Percentiles rank a stretch among this genome's conserved stretches.
Conservation (phyloP, 1,140 invertebrate species). For the Drosophila kohkoa region DNA sequence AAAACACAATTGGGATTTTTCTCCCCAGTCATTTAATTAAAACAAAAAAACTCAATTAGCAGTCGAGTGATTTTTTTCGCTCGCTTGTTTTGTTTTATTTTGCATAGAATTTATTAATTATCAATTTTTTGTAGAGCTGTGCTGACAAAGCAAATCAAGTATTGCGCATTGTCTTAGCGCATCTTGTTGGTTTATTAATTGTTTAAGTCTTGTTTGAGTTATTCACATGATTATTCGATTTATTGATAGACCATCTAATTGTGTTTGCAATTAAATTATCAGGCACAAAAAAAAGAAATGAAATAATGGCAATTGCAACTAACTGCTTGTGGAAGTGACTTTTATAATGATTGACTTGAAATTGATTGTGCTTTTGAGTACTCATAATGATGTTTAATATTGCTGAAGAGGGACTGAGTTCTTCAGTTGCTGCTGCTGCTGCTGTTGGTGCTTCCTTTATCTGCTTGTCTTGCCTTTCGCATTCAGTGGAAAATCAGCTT, state of each 20-base stretch:
- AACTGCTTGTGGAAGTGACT: constrained; percentile 10
- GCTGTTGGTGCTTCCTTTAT: constrained; percentile 9
- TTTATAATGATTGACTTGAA: constrained; percentile 12
- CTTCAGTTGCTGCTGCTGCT: not conserved
- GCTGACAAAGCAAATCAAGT: constrained; percentile 13
- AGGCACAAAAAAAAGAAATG: not conserved
- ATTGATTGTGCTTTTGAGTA: constrained; percentile 26
- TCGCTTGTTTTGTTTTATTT: not conserved
- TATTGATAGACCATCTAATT: constrained; percentile 17
- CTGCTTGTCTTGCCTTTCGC: constrained; percentile 6
- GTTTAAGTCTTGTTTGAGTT: not conserved
- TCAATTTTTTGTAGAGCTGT: constrained; percentile 25
- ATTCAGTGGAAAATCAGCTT: constrained; percentile 30
- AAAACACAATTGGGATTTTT: not conserved
- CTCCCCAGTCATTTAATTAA: not conserved
- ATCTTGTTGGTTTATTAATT: constrained; percentile 9
- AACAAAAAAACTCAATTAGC: constrained; percentile 1
- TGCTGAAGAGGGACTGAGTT: not conserved
- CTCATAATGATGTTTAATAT: constrained; percentile 40
- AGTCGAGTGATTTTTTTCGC: constrained; percentile 2
- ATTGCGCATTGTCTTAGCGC: not conserved
- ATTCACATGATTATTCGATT: constrained; percentile 17
- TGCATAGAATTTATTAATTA: constrained; percentile 28
- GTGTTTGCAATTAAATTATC: constrained; percentile 11
- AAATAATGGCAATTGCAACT: not conserved